Evolutionary conservation across 2,888 invertebrate species (phyloP), one percentile per base, ranked within the genome.

Genomic region (Tetrapedia diversipes): DNA sequence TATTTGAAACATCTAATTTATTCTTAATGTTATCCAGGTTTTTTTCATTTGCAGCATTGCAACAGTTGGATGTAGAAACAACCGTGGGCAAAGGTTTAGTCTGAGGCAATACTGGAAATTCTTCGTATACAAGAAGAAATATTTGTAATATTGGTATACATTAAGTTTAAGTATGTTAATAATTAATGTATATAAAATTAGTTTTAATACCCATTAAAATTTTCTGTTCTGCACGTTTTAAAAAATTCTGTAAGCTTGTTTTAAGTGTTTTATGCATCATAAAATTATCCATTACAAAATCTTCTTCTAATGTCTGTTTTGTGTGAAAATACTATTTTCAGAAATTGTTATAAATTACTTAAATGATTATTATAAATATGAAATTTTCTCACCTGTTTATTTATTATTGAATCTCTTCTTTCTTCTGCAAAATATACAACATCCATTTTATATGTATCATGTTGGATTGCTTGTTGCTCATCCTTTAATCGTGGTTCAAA

Each of bases 381-480:
- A 64, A 60, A 34, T 43, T 41, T 27, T 24, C 4, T 57, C 39
- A 73, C 77, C 51, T 68, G 59, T 32, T 16, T 34, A 24, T 77
- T 47, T n/a, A 41, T 54, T 51, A 41, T 29, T 29, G 59, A 24
- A 60, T 64, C 29, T 19, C 68, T 51, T 27, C 68, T 68, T 37
- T 80, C 65, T 45, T 84, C 82, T 24, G 80, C 74, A 54, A 27
- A 69, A 24, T 56, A 57, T 11, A 88, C 86, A 49, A 86, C 77
- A 77, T 89, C 86, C 87, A 88, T 89, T 69, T 85, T 86, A 56
- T 80, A 73, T 79, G 85, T 89, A 69, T 89, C 86, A 47, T 82
- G 81, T 49, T 85, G 85, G 74, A 88, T 77, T 19, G 80, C 84
- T 27, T 74, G 76, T 45, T 88, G 86, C 16, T 81, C 75, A 41